Base-by-base conservation (phyloP, 2,113 vertebrate genomes). In the Pelobates fuscus region DNA sequence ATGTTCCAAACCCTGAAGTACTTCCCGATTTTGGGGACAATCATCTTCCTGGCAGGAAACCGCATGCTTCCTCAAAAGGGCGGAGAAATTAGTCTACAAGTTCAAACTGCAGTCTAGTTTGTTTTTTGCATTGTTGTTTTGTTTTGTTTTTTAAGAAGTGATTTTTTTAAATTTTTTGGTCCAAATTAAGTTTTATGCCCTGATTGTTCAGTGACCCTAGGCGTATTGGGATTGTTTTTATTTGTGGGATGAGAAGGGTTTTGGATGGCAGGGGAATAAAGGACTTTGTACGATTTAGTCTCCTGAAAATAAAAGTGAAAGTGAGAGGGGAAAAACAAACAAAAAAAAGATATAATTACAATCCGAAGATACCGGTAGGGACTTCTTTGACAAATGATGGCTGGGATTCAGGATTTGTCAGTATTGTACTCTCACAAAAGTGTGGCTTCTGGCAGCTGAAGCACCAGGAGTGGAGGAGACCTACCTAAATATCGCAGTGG, bases 1-100 rank as follows among this genome's bases (percentile, higher is more conserved):
- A 99, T 99, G 97, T 99, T 99, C 90, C 97, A 99, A 88, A 99
- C 97, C 11, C 88, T 99, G 78, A 97, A 99, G 87, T 99, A 99
- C 85, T 89, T 99, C 88, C 95, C 97, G 63, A 91, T 98, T 83
- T 86, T 98, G 37, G 96, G 97, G 29, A 91, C 91, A 1, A 71
- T 99, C 75, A 99, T 97, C 0, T 99, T 99, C 92, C 92, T 99
- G 44, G 96, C 96, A 54, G 97, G 97, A 71, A 99, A 99, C 85
- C 95, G 96, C 78, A 98, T 99, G 97, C 89, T 99, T 84, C 96
- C 97, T 79, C 96, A 98, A 78, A 98, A 98, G 84, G 97, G 14
- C 60, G 49, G 25, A 37, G 29, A 64, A 72, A 57, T 62, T 14
- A 57, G 32, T n/a, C 18, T 73, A 64, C 44, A 55, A 15, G 26